Conservation (phyloP, 2,113 vertebrate genomes). For the Etia nguti region DNA sequence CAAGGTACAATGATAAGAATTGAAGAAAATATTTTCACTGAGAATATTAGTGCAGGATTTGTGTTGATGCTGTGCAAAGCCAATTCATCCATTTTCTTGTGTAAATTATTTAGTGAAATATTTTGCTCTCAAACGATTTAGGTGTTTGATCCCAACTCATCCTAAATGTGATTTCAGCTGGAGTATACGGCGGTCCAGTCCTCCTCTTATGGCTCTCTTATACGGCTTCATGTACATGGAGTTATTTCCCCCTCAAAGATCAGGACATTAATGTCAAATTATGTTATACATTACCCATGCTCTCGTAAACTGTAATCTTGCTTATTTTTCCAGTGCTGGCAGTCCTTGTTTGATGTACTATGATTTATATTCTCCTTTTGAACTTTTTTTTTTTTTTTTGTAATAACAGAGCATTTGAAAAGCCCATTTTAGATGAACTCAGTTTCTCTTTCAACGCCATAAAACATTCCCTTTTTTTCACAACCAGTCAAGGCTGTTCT, state of each 20-base stretch:
- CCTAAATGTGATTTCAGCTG: neutral
- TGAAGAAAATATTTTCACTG: neutral
- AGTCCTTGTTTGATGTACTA: neutral
- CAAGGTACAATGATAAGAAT: neutral
- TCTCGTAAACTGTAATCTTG: constrained; percentile 34
- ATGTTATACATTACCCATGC: constrained; percentile 20
- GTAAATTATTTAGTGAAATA: neutral
- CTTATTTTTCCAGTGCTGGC: constrained; percentile 19
- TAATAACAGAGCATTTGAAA: neutral
- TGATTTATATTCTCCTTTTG: neutral
- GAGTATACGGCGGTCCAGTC: constrained; percentile 27
- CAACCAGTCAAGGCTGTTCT: neutral
- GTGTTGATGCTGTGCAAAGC: neutral
- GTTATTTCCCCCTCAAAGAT: neutral
- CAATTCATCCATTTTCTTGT: neutral
- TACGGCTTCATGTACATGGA: constrained; percentile 6
- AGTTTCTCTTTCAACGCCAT: neutral
- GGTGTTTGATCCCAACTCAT: neutral
- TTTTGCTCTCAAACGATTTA: neutral
- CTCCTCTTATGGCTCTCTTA: constrained; percentile 5
- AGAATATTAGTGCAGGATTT: neutral
- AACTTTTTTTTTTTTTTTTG: constrained; percentile 1
- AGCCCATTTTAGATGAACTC: neutral
- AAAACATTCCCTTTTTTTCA: neutral
- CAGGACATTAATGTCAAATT: constrained; percentile 19